These are phyloP conservation scores for mouse (Mus musculus) DNA, from an alignment of 2,113 vertebrate genomes.

Conservation along the genomic window GRCm39 chr16:59356501-59357000, in stretches of 20 bases:
- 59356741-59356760: neutral
- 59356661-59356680: constrained; percentile 15
- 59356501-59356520: neutral
- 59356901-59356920: neutral
- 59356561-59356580: neutral
- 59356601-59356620: neutral
- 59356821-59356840: neutral
- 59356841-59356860: neutral
- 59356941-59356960: neutral
- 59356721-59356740: neutral
- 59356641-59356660: neutral
- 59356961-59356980: neutral
- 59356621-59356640: neutral
- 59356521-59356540: neutral
- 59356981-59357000: neutral
- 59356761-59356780: neutral
- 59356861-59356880: neutral
- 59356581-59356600: neutral
- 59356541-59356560: too few species aligned
- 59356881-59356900: neutral
- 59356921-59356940: constrained; percentile 18
- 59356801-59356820: neutral
- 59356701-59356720: neutral
- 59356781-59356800: neutral
- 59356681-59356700: neutral